These are phyloP conservation scores for Lepidocyrtoides sp. DNA, from an alignment of 2,888 invertebrate species.

Conservation along the genomic window DNA sequence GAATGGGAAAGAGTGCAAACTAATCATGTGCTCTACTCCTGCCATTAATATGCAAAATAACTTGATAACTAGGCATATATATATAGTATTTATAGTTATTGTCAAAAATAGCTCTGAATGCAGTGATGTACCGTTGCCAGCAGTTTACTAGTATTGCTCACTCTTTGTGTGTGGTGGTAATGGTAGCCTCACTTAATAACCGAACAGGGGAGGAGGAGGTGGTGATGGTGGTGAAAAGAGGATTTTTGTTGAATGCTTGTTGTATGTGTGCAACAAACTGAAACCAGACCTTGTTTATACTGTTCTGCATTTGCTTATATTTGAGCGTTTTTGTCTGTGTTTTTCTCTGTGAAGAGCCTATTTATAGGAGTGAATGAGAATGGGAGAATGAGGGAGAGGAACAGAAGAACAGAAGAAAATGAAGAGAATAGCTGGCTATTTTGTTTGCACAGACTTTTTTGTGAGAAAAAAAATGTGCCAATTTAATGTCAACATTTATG, in stretches of 20 bases:
- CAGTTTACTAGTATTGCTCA: background rate
- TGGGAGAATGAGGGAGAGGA: background rate
- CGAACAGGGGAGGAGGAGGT: background rate
- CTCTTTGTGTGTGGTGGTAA: background rate
- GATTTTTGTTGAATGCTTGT: conserved; percentile 18
- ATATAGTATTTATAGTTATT: background rate
- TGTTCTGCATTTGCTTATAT: conserved; percentile 23
- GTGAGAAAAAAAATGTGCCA: conserved; percentile 67
- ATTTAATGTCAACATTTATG: conserved; percentile 65
- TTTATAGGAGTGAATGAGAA: conserved; percentile 65
- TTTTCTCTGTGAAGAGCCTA: conserved; percentile 47
- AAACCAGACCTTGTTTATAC: conserved; percentile 33
- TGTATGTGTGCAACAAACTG: conserved; percentile 19
- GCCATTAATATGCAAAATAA: conserved; percentile 67
- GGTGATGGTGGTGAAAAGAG: conserved; percentile 22
- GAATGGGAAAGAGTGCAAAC: conserved; percentile 53
- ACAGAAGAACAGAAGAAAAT: background rate
- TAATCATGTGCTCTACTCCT: conserved; percentile 53
- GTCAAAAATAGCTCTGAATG: conserved; percentile 15
- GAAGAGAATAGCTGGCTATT: conserved; percentile 43
- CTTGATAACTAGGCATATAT: conserved; percentile 9
- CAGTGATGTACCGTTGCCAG: background rate
- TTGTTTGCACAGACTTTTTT: conserved; percentile 65
- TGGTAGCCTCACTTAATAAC: background rate
- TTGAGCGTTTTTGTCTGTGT: background rate